Conservation (phyloP, 1,140 invertebrate genomes). For the Cotesia typhae region DNA sequence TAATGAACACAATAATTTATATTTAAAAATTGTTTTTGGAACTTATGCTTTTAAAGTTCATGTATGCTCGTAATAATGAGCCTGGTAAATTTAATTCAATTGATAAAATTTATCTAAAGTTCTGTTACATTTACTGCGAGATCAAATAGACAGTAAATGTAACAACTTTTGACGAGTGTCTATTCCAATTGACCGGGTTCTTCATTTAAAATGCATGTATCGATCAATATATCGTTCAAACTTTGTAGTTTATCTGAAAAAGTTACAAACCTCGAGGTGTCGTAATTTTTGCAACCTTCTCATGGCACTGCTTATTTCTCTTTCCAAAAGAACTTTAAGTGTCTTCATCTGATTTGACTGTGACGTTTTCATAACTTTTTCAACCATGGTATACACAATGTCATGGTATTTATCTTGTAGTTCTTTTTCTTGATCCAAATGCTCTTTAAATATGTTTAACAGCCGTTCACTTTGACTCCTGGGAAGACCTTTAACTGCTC, state of each 20-base stretch:
- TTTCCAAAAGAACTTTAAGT: slow-evolving; percentile 71
- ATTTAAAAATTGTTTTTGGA: not conserved
- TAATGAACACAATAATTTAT: slow-evolving; percentile 32
- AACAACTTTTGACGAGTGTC: too few relatives aligned
- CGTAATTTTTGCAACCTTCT: slow-evolving; percentile 82
- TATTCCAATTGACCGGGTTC: too few relatives aligned
- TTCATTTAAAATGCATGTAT: too few relatives aligned
- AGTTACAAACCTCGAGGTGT: slow-evolving; percentile 77
- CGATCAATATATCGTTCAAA: not conserved
- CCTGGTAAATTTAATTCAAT: too few relatives aligned
- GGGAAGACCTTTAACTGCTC: slow-evolving; percentile 62
- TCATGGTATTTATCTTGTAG: slow-evolving; percentile 87
- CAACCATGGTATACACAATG: slow-evolving; percentile 75
- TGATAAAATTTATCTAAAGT: too few relatives aligned
- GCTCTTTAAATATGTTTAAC: slow-evolving; percentile 74
- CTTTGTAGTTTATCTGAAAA: not conserved
- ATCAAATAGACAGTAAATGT: too few relatives aligned
- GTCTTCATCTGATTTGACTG: slow-evolving; percentile 83
- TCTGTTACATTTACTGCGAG: too few relatives aligned
- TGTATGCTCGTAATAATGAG: not conserved
- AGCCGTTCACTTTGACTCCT: slow-evolving; percentile 75
- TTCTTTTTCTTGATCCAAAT: slow-evolving; percentile 79
- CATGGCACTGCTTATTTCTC: slow-evolving; percentile 84
- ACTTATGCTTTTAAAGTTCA: not conserved
- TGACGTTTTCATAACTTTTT: slow-evolving; percentile 81